These are phyloP conservation scores for Arrhamphus sclerolepis DNA, from an alignment of 2,797 vertebrate genomes.

Conservation along the genomic window DNA sequence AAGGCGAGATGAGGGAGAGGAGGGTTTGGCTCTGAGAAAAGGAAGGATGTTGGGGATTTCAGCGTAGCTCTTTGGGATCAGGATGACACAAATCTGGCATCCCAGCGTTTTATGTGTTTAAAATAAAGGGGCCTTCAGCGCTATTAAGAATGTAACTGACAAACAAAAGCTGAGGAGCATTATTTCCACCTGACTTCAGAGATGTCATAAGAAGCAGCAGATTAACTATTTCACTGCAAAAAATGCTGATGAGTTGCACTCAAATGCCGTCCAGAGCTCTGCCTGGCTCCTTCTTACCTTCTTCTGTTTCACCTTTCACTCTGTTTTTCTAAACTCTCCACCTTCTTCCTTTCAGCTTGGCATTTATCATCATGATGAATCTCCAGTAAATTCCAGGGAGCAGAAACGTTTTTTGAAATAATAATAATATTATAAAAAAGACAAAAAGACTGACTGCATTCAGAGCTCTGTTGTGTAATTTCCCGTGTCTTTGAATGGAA, in stretches of 20 bases:
- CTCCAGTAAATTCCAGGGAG: slow-evolving; percentile 32
- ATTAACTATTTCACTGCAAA: background rate
- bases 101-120: slow-evolving; percentile 16
- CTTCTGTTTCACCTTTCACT: slow-evolving; percentile 32
- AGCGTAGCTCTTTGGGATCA: slow-evolving; percentile 40
- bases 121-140: slow-evolving; percentile 27
- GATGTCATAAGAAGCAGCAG: slow-evolving; percentile 11
- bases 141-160: slow-evolving; percentile 26
- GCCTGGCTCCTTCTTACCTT: slow-evolving; percentile 22
- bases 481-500: slow-evolving; percentile 24
- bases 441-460: slow-evolving; percentile 7
- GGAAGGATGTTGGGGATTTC: slow-evolving; percentile 49
- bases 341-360: slow-evolving; percentile 15
- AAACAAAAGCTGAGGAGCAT: slow-evolving; percentile 20
- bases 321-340: slow-evolving; percentile 20
- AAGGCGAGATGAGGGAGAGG: slow-evolving; percentile 15
- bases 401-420: slow-evolving; percentile 22
- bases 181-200: slow-evolving; percentile 34
- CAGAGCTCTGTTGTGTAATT: slow-evolving; percentile 14
- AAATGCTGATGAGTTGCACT: slow-evolving; percentile 25
- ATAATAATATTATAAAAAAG: background rate
- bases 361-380: slow-evolving; percentile 32
- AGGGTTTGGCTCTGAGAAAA: slow-evolving; percentile 35
- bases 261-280: slow-evolving; percentile 36
- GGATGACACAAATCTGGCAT: slow-evolving; percentile 48